Base-by-base conservation (phyloP, 2,797 vertebrate genomes). In the Acomys russatus region DNA sequence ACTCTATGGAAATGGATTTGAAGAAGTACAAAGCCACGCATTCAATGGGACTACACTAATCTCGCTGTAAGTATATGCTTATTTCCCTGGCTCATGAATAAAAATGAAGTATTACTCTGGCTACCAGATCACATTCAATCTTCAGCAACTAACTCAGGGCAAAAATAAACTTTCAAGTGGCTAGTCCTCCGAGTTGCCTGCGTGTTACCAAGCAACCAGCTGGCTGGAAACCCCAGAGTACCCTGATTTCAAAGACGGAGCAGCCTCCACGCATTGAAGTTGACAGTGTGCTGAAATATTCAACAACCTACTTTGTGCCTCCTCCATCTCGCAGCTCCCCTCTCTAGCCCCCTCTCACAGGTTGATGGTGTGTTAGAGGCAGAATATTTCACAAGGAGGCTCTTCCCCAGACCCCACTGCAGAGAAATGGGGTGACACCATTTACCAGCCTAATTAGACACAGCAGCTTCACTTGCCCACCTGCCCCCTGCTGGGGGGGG, bases 31-130 rank as follows among this genome's bases (percentile, higher is more conserved):
- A 96, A 98, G 99, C 78, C 98, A 99, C 14, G 99, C 99, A 0
- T 99, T 99, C 98, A 99, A 99, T 0, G 99, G 99, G 86, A 99
- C 99, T 44, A 99, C 99, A 63, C 98, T 99, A 98, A 99, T 99
- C 98, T 99, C 99, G 61, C 89, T 99, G 99, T 99, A 99, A 98
- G 99, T 98, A 98, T 91, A 91, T 73, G 84, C 93, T 91, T 95
- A 97, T 96, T 97, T 96, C 61, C 92, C 90, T 59, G 91, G 88
- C 89, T 96, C 93, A 95, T 96, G 90, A 96, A 98, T 98, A 97
- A 96, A 96, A 95, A 97, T 97, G 95, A 97, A 96, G 90, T 77
- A 96, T 92, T 89, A 85, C 87, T 95, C 96, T 70, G 68, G 94
- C 95, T 95, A 97, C 85, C 94, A 95, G 94, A 95, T 97, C 96